These are phyloP conservation scores for Nanorana parkeri DNA, from an alignment of 2,113 vertebrate genomes.

Conservation along the genomic window DNA sequence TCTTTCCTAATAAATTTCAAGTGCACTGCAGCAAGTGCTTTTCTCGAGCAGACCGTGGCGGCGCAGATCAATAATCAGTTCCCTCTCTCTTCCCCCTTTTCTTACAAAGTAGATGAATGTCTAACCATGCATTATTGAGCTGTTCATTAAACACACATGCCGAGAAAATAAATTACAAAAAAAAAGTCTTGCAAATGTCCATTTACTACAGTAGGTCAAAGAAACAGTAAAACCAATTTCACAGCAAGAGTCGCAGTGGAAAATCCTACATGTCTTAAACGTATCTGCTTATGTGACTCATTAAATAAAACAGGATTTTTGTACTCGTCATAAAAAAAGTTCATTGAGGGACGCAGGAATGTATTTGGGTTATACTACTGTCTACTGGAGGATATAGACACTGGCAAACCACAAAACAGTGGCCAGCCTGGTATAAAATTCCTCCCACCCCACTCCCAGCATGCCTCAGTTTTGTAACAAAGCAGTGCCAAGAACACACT, in stretches of 20 bases:
- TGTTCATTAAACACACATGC: constrained; percentile 52
- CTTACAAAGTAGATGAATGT: constrained; percentile 27
- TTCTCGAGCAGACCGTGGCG: constrained; percentile 2
- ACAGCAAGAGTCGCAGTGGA: not conserved
- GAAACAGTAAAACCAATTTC: constrained; percentile 44
- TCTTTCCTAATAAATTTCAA: constrained; percentile 51
- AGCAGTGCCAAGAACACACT: too few species aligned
- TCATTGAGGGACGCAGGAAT: too few species aligned
- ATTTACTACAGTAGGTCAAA: constrained; percentile 44
- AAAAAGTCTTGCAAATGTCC: constrained; percentile 12
- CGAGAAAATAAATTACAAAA: constrained; percentile 50
- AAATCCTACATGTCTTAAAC: not conserved
- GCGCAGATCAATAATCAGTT: constrained; percentile 47
- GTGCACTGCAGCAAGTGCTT: constrained; percentile 37
- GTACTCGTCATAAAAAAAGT: too few species aligned
- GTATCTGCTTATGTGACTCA: not conserved
- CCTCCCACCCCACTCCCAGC: too few species aligned
- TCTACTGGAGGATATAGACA: too few species aligned
- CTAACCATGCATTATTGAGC: constrained; percentile 50
- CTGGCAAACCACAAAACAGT: too few species aligned
- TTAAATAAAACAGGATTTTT: too few species aligned
- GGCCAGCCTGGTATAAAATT: too few species aligned
- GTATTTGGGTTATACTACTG: too few species aligned
- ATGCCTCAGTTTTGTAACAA: too few species aligned
- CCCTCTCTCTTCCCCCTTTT: not conserved